Evolutionary conservation across 2,797 vertebrate genomes (phyloP), one percentile per base, ranked within the genome.

Genomic region (Acridotheres tristis): DNA sequence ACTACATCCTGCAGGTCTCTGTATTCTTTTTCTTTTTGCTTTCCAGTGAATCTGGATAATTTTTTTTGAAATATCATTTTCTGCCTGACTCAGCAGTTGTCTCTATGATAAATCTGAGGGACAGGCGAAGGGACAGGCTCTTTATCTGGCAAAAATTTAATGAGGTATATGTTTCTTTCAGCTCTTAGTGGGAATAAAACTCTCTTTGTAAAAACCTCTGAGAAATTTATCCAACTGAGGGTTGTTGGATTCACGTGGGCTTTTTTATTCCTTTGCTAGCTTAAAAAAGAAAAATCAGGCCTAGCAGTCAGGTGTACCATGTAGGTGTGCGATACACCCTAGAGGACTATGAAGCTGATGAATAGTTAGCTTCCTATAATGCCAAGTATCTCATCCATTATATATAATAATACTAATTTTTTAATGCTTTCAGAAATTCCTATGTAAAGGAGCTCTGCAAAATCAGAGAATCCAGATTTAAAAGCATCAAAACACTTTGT

Each of bases 171-270:
- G 5, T 58, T 91, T 69, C 74, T 79, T 67, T 74, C 38, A 57
- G 34, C 32, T 85, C 47, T 81, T 89, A 51, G 53, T 72, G 58
- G 84, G 88, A 94, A 88, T 88, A 91, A 91, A 95, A 54, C 27
- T 74, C 85, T 17, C 62, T 90, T 83, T 93, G 42, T 73, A 85
- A 81, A 93, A 93, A 34, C 54, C 83, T 72, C 40, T 45, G 66
- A 76, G 83, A 95, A 90, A 88, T 84, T 58, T 91, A 50, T 94
- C 88, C 91, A 72, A 3, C 88, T 54, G 93, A 94, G 90, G 77
- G 40, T 22, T 94, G 55, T 59, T 0, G 0, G 66, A 58, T 86
- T 83, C 78, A 47, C n/a, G 11, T 16, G 16, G 67, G 43, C 23
- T 68, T 78, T 76, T 91, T 78, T 40, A 75, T 34, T 90, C 36